Evolutionary conservation across 2,888 invertebrate genomes (phyloP), one percentile per base, ranked within the genome.

Genomic region (Caenorhabditis doughertyi): DNA sequence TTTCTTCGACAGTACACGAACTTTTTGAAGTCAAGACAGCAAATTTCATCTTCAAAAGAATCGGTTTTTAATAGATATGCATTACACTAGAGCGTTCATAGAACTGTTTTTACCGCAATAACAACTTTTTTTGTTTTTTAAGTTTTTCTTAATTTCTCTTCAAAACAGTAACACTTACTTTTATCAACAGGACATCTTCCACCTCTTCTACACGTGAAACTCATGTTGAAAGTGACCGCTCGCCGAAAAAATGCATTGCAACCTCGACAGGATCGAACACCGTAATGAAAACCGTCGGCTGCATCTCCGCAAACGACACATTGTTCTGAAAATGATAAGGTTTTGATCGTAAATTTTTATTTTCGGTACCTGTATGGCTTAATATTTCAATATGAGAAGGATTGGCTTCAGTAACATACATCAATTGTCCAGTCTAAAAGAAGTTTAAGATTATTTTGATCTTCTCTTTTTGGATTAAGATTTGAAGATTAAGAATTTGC

Each of bases 281-380:
- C 84, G 85, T 93, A 93, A 82, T 93, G 93, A 81, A 92, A 93
- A 5, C 93, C 93, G n/a, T 93, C 93, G 11, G 93, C 92, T 3
- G 92, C 91, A 79, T 93, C 93, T 5, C 92, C 90, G 85, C 93
- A 93, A 2, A 93, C 83, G 21, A 84, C 83, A 65, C 83, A 84
- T 70, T 79, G 79, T 51, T 83, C 79, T 80, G 53, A 73, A 83
- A 72, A 51, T 4, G 25, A 13, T 25, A 4, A 13, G 21, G 9
- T 21, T 47, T 39, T 27, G 4, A 35, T 68, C 21, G 35, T 21
- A 32, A 9, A 21, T 47, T 13, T 39, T 11, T 39, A 44, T n/a
- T 42, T 18, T 29, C 53, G n/a, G 32, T 13, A 82, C 82, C 82
- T 68, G 74, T 79, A 74, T 83, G 82, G 25, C 68, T 70, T 25